These are phyloP conservation scores for Melanotaenia parkinsoni DNA, from an alignment of 2,797 vertebrate species.

Conservation along the genomic window DNA sequence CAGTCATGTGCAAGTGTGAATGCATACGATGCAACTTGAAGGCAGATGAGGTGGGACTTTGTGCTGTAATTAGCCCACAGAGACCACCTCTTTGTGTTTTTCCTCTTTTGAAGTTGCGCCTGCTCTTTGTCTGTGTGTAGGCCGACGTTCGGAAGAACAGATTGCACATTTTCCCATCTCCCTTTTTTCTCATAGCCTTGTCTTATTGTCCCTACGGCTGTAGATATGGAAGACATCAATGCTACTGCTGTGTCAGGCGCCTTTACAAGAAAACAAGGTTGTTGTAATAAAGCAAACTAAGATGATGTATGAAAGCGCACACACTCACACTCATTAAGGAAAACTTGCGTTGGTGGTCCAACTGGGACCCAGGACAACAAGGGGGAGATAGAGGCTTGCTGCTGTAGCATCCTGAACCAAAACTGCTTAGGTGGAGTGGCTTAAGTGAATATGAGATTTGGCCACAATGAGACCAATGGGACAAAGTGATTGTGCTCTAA, in stretches of 20 bases:
- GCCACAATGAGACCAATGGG: slow-evolving; percentile 67
- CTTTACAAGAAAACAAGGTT: slow-evolving; percentile 60
- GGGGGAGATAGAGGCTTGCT: slow-evolving; percentile 54
- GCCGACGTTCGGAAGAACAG: slow-evolving; percentile 46
- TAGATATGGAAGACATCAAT: slow-evolving; percentile 62
- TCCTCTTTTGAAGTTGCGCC: slow-evolving; percentile 70
- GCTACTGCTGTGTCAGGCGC: slow-evolving; percentile 72
- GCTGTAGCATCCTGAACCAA: slow-evolving; percentile 67
- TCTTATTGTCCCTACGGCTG: slow-evolving; percentile 65
- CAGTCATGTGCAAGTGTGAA: slow-evolving; percentile 31
- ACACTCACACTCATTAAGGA: slow-evolving; percentile 70
- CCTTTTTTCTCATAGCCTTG: slow-evolving; percentile 48
- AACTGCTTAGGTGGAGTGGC: slow-evolving; percentile 74
- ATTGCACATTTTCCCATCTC: slow-evolving; percentile 41
- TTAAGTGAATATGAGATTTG: slow-evolving; percentile 69
- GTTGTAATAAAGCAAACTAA: slow-evolving; percentile 66
- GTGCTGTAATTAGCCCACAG: slow-evolving; percentile 79
- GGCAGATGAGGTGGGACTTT: slow-evolving; percentile 63
- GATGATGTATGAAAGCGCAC: slow-evolving; percentile 7
- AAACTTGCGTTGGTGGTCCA: slow-evolving; percentile 66
- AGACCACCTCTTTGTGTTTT: slow-evolving; percentile 56
- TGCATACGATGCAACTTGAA: slow-evolving; percentile 65
- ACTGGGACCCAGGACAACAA: slow-evolving; percentile 45
- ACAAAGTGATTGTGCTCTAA: slow-evolving; percentile 72
- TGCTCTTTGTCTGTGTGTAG: slow-evolving; percentile 50